Conservation (phyloP, 2,888 invertebrate genomes). For the Cheiracanthium punctorium region DNA sequence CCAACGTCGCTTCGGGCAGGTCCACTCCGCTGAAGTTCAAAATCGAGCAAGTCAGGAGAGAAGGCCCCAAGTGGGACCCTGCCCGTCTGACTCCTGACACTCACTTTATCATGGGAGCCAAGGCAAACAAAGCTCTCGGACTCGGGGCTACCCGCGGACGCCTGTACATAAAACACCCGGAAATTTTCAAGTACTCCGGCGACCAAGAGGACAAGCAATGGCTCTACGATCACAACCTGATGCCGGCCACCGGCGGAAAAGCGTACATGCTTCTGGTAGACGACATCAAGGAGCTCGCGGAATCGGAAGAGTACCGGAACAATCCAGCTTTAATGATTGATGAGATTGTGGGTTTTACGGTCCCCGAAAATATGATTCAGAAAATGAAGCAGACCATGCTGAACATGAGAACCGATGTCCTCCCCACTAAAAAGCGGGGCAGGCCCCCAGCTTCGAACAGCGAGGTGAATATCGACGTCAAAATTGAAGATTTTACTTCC, state of each 20-base stretch:
- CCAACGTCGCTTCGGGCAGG: conserved; percentile 72
- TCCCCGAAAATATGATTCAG: conserved; percentile 84
- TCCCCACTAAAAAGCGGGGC: conserved; percentile 59
- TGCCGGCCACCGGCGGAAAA: conserved; percentile 86
- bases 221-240: conserved; percentile 85
- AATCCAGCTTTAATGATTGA: conserved; percentile 75
- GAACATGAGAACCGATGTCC: conserved; percentile 75
- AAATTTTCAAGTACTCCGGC: conserved; percentile 84
- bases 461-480: conserved; percentile 43
- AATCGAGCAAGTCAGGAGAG: conserved; percentile 74
- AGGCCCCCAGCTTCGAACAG: conserved; percentile 72
- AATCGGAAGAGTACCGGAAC: conserved; percentile 82
- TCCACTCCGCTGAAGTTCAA: conserved; percentile 75
- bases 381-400: conserved; percentile 84
- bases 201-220: conserved; percentile 89
- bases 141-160: conserved; percentile 85
- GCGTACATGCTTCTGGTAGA: conserved; percentile 87
- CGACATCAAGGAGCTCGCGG: conserved; percentile 85
- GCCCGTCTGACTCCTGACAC: conserved; percentile 84
- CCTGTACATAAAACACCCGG: conserved; percentile 86
- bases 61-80: conserved; percentile 83
- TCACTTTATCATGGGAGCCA: conserved; percentile 86
- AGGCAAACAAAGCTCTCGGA: conserved; percentile 81
- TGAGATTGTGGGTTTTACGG: conserved; percentile 85
- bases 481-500: conserved; percentile 63